Percentiles rank a stretch among this genome's conserved stretches.
These are phyloP conservation scores for Zaprionus nigranus DNA, from an alignment of 1,140 invertebrate species.

Conservation along the genomic window DNA sequence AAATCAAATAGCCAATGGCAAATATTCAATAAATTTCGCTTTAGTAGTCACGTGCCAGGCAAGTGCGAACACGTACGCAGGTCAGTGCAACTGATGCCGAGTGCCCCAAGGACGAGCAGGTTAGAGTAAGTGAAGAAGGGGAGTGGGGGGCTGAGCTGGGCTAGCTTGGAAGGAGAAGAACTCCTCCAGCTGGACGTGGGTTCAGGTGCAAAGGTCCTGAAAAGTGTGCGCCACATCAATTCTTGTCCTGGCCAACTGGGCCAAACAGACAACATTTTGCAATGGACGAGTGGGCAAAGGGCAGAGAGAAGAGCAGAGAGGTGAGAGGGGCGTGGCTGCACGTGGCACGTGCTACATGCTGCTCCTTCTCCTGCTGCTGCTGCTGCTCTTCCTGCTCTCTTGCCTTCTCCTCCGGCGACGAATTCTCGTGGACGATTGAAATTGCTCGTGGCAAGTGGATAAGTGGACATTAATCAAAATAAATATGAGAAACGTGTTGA, in stretches of 20 bases:
- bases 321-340: constrained; percentile 3
- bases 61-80: constrained; percentile 79
- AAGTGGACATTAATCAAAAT: constrained; percentile 82
- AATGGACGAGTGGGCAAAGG: not conserved
- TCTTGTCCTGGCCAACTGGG: constrained; percentile 72
- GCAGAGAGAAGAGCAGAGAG: too few species aligned
- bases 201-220: constrained; percentile 74
- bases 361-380: not conserved
- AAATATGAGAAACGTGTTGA: constrained; percentile 81
- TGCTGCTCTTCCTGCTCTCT: not conserved
- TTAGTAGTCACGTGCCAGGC: constrained; percentile 72
- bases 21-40: constrained; percentile 80
- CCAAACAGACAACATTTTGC: constrained; percentile 63
- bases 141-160: not conserved
- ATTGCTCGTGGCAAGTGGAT: constrained; percentile 80
- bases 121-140: constrained; percentile 5
- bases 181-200: constrained; percentile 36
- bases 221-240: constrained; percentile 77
- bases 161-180: not conserved
- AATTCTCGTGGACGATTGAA: constrained; percentile 68
- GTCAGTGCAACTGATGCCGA: constrained; percentile 73
- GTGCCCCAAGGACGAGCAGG: constrained; percentile 19
- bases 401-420: constrained; percentile 25
- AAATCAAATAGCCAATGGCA: constrained; percentile 83
- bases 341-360: constrained; percentile 43